Conservation (phyloP, 1,140 invertebrate species). For the Drosophila mauritiana region DNA sequence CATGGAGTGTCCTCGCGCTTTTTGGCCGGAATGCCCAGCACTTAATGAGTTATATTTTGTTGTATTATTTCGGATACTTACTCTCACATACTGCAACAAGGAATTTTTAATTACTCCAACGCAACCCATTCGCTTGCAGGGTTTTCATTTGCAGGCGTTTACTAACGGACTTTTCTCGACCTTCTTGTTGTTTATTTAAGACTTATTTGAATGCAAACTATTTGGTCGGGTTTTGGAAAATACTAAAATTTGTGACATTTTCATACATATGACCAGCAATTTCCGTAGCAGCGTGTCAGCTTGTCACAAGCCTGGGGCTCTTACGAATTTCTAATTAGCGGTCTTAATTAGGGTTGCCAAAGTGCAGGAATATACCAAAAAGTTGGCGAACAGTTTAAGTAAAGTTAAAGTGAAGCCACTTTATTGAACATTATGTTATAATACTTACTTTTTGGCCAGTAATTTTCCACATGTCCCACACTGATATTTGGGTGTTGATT, state of each 20-base stretch:
- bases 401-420: neutral
- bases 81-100: conserved; percentile 52
- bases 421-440: neutral
- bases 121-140: conserved; percentile 34
- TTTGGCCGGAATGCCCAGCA: conserved; percentile 66
- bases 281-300: neutral
- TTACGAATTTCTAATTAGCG: conserved; percentile 45
- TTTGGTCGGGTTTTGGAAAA: conserved; percentile 23
- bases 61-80: conserved; percentile 39
- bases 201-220: conserved; percentile 36
- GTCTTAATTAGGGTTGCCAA: conserved; percentile 14
- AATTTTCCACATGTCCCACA: conserved; percentile 87
- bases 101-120: conserved; percentile 80
- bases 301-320: conserved; percentile 26
- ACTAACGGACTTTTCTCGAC: conserved; percentile 21
- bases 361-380: neutral
- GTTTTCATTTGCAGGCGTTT: conserved; percentile 62
- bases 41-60: conserved; percentile 74
- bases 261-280: conserved; percentile 43
- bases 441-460: conserved; percentile 88
- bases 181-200: conserved; percentile 40
- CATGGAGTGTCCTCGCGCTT: conserved; percentile 33
- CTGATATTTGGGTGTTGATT: conserved; percentile 70
- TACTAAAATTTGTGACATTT: conserved; percentile 62
- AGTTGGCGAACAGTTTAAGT: neutral